Base-by-base conservation (phyloP, 2,888 invertebrate species). In the Hartigia nigra region DNA sequence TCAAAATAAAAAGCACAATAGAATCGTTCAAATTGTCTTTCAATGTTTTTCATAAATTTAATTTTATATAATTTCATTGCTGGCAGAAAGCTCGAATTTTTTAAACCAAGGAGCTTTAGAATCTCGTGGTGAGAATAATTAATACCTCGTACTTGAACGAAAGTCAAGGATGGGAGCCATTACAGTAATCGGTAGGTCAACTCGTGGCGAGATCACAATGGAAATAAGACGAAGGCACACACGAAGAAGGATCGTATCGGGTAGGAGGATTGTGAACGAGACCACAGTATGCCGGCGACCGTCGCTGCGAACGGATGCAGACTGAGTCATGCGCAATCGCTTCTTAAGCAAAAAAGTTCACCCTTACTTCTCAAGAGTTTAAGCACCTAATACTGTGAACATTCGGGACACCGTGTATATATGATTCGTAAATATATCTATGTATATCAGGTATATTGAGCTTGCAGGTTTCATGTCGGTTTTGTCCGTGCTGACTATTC, bases 281-380 rank as follows among this genome's bases (percentile, higher is more conserved):
- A 84, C 82, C 82, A 82, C 86, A 85, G 85, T 85, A 78, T 80
- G 82, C 81, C 85, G 86, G 81, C 81, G 82, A 82, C 86, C 86
- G 85, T 81, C 85, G 85, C 81, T 79, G 85, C 79, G 85, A 82
- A 77, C 81, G 86, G 85, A 84, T 86, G 84, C 70, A 55, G 55
- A 23, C 23, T 23, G 23, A 55, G 9, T 55, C 55, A 9, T 55
- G 55, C 55, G 55, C 23, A 55, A 9, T 23, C 23, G 55, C 9
- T 55, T 55, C 5, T 55, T 55, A 55, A 55, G 9, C 23, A 55
- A 55, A 55, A 39, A 55, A 55, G 23, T 55, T 55, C 14, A 55
- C 5, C 23, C 23, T 23, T 23, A 23, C 2, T 55, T 23, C 23
- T 2, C 2, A 23, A 55, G 55, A 55, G 23, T 55, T 23, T 2